phyloP scores from a whole-genome alignment of 2,797 vertebrate species.

The Acipenser oxyrinchus region DNA sequence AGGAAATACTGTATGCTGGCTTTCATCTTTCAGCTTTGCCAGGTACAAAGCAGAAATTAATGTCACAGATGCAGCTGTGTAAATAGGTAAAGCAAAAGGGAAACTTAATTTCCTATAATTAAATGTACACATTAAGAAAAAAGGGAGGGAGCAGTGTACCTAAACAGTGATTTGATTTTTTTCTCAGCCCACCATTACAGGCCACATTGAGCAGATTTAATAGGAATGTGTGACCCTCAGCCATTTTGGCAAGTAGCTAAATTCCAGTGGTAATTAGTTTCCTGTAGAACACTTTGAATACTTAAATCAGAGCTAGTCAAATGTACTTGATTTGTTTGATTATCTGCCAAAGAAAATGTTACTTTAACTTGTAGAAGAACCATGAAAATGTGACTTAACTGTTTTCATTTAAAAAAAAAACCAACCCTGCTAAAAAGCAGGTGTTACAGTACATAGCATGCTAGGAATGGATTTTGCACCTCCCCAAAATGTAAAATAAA shows the following conservation, averaged over 20 bases:
- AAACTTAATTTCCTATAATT: conserved; percentile 61
- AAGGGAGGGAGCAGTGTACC: conserved; percentile 58
- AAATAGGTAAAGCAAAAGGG: conserved; percentile 45
- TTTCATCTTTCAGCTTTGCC: conserved; percentile 33
- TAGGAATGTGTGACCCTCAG: conserved; percentile 74
- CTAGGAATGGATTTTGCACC: conserved; percentile 43
- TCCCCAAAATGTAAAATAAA: conserved; percentile 49
- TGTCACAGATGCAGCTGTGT: conserved; percentile 53
- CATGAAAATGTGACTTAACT: conserved; percentile 54
- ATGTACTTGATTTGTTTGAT: conserved; percentile 81
- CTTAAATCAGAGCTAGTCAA: conserved; percentile 79
- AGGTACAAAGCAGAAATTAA: conserved; percentile 56
- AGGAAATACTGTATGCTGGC: conserved; percentile 12
- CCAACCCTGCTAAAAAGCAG: conserved; percentile 37
- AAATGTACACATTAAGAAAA: conserved; percentile 37
- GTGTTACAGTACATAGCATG: conserved; percentile 45
- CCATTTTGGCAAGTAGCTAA: conserved; percentile 63
- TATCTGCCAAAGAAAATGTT: conserved; percentile 87
- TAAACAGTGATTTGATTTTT: conserved; percentile 63
- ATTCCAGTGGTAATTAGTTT: conserved; percentile 91
- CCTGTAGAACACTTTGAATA: conserved; percentile 83
- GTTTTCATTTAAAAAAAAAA: conserved; percentile 43
- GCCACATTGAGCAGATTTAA: conserved; percentile 46
- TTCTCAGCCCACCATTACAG: conserved; percentile 62
- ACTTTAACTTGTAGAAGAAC: conserved; percentile 49